A percentile compares a stretch with the other conserved stretches of the same genome.
These are phyloP conservation scores for Watsonalla cultraria DNA, from an alignment of 2,888 invertebrate genomes.

Conservation along the genomic window DNA sequence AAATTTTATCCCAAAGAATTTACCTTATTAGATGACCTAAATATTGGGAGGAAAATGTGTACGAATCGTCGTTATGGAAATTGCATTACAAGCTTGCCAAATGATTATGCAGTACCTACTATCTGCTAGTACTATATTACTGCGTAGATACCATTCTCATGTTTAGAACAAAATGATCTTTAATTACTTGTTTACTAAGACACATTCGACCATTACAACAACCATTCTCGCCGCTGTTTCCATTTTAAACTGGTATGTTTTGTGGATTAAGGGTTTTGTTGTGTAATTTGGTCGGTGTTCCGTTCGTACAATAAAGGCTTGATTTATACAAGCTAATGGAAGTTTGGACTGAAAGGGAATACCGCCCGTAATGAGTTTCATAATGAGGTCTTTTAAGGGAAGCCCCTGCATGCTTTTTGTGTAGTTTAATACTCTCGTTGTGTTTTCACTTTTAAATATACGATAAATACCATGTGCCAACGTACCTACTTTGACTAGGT, in stretches of 20 bases:
- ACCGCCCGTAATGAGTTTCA: not conserved
- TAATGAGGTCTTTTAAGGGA: not conserved
- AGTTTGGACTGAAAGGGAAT: not conserved
- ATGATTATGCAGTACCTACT: too few species aligned
- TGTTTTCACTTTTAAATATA: too few species aligned
- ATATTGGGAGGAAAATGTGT: constrained; percentile 52
- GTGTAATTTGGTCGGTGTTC: not conserved
- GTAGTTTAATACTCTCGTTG: too few species aligned
- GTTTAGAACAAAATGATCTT: constrained; percentile 8
- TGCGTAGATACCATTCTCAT: too few species aligned
- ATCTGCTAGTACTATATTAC: too few species aligned
- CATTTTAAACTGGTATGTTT: not conserved
- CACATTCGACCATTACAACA: not conserved
- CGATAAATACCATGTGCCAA: too few species aligned
- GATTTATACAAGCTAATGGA: not conserved
- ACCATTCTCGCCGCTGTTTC: not conserved
- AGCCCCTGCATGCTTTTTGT: too few species aligned
- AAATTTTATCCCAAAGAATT: constrained; percentile 39
- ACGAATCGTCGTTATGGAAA: constrained; percentile 14
- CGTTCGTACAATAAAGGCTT: not conserved
- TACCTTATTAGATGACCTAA: constrained; percentile 41
- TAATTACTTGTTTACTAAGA: constrained; percentile 16
- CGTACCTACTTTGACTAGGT: too few species aligned
- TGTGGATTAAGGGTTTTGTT: not conserved
- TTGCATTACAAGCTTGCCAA: constrained; percentile 3